Evolutionary conservation across 2,888 invertebrate species (phyloP).

Genomic region (Dryadula phaetusa): DNA sequence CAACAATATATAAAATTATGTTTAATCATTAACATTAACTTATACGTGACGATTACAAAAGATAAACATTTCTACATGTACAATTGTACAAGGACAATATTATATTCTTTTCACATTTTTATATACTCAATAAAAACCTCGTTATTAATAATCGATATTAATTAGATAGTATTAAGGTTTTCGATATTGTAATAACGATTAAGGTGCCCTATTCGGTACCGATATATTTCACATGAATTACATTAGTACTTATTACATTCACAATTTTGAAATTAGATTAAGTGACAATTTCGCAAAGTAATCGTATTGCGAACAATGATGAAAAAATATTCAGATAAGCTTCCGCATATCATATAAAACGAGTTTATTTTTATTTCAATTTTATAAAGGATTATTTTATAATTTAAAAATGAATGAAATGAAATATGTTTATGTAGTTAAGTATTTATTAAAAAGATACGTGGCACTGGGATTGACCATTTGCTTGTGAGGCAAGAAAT

Average conservation of each 20-base stretch:
- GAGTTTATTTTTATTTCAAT: not conserved
- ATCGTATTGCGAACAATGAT: constrained; percentile 10
- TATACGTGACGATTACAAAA: constrained; percentile 37
- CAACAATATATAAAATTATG: constrained; percentile 19
- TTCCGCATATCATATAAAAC: constrained; percentile 18
- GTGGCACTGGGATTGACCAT: too few relatives aligned
- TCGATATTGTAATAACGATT: constrained; percentile 32
- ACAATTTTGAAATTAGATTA: constrained; percentile 39
- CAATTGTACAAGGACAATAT: constrained; percentile 34
- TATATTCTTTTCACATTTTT: constrained; percentile 33
- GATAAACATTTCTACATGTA: constrained; percentile 24
- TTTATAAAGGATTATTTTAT: not conserved
- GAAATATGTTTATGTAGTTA: not conserved
- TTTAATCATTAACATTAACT: constrained; percentile 26
- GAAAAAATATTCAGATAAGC: not conserved
- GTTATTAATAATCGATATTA: constrained; percentile 37
- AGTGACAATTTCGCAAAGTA: constrained; percentile 30
- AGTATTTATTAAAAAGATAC: too few relatives aligned
- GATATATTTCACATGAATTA: constrained; percentile 29
- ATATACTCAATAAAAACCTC: constrained; percentile 33
- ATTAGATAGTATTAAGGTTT: constrained; percentile 30
- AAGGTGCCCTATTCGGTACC: constrained; percentile 29
- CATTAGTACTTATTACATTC: constrained; percentile 30
- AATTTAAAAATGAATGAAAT: not conserved
- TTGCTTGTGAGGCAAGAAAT: too few relatives aligned